Base-by-base conservation (phyloP, 2,797 vertebrate genomes). In the Rhinophrynus dorsalis region DNA sequence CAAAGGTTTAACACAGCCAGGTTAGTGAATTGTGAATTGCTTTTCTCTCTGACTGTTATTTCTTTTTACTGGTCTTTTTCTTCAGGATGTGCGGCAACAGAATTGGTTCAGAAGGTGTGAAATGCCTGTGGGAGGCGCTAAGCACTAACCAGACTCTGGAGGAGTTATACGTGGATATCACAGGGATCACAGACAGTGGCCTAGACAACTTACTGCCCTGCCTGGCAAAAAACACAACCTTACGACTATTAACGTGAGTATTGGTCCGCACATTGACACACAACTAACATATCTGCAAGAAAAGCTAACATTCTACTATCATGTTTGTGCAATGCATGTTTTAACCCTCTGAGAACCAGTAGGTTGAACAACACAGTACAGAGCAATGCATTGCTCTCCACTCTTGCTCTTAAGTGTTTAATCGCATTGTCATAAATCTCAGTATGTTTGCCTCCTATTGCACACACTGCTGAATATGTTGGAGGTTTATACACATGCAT, bases 141-240 rank as follows among this genome's bases (percentile, higher is more conserved):
- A 76, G 81, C 51, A 13, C 81, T 45, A 90, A 88, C 67, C 65
- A 24, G 54, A 88, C 84, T 1, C 78, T 89, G 27, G 84, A 89
- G 68, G 86, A 89, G 57, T 77, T 90, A 2, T 88, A 86, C 62
- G 62, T 90, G 61, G 88, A 90, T 68, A 86, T 90, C 69, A 90
- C 86, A 0, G 86, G 84, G 32, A 85, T 89, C 76, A 89, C 88
- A 24, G 86, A 88, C 56, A 74, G 63, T 21, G 87, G 86, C 65
- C 81, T 87, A 2, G 80, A 86, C 74, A 88, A 86, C 73, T 82
- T 85, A 0, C 76, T 85, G 26, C 57, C 79, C 60, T 82, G 81
- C 52, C 85, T 89, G 44, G 74, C 78, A 64, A 83, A 73, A 72
- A 90, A 89, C 76, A 78, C 57, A 7, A 80, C 83, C 45, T 79